Evolutionary conservation across 2,113 vertebrate species (phyloP).

Genomic region (Gambusia holbrooki): DNA sequence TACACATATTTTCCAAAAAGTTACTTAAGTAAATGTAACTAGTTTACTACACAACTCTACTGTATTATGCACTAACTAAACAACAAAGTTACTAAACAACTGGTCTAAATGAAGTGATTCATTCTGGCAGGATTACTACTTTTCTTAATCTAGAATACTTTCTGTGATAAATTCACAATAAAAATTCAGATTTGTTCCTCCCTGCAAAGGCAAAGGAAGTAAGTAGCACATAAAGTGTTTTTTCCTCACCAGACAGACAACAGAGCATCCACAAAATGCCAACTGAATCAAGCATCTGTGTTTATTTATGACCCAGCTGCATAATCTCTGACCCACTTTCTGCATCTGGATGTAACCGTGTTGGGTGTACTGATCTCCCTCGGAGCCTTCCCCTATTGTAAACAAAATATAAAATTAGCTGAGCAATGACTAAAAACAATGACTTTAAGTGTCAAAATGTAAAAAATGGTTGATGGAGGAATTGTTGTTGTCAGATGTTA

Average conservation of each 20-base stretch:
- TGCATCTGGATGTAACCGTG: conserved; percentile 56
- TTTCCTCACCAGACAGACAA: conserved; percentile 26
- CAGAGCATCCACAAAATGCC: conserved; percentile 39
- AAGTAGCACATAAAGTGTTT: conserved; percentile 16
- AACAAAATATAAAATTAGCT: conserved; percentile 53
- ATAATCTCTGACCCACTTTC: conserved; percentile 71
- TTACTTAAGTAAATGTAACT: too few relatives aligned
- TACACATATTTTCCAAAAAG: too few relatives aligned
- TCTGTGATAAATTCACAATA: too few relatives aligned
- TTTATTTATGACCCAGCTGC: conserved; percentile 56
- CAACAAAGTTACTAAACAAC: too few relatives aligned
- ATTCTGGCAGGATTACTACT: background rate
- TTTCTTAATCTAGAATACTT: background rate
- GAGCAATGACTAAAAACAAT: conserved; percentile 37
- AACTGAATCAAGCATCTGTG: conserved; percentile 53
- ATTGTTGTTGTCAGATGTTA: conserved; percentile 36
- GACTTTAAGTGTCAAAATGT: conserved; percentile 43
- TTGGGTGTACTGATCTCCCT: conserved; percentile 32
- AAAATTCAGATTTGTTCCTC: background rate
- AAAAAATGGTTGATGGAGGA: background rate
- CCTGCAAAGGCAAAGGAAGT: background rate
- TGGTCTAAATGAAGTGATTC: too few relatives aligned
- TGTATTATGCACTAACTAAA: too few relatives aligned
- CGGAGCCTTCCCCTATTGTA: conserved; percentile 6
- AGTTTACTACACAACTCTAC: too few relatives aligned